phyloP scores from a whole-genome alignment of 2,113 vertebrate genomes.

The Xenopus laevis region DNA sequence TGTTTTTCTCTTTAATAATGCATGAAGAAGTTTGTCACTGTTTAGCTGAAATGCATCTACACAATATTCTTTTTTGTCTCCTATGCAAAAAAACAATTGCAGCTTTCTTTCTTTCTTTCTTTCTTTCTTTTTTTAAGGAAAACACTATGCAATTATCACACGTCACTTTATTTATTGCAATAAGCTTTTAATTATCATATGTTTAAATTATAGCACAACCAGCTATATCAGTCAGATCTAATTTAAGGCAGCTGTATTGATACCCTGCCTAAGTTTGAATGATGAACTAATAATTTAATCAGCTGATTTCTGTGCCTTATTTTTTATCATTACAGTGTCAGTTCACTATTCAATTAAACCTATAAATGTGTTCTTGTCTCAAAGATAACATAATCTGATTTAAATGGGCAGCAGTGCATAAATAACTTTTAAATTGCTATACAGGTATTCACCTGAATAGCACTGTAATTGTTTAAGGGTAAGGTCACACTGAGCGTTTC shows the following conservation, averaged over 20 bases:
- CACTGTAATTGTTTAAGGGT: too few species aligned
- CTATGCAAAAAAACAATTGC: too few species aligned
- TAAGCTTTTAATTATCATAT: background rate
- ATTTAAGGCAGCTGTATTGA: background rate
- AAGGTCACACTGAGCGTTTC: too few species aligned
- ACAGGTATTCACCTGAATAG: too few species aligned
- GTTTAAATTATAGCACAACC: background rate
- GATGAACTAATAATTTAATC: background rate
- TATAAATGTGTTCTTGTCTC: background rate
- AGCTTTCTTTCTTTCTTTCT: too few species aligned
- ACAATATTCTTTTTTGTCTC: too few species aligned
- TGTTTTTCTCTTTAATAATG: slow-evolving; percentile 15
- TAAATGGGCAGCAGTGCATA: background rate
- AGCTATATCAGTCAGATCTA: background rate
- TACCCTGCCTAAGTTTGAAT: background rate
- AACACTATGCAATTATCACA: too few species aligned
- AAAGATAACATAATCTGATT: background rate
- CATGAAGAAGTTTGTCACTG: background rate
- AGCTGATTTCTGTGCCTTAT: background rate
- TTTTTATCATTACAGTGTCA: background rate
- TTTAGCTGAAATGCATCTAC: background rate
- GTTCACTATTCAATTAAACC: background rate
- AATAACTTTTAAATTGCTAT: too few species aligned
- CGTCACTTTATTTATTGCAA: too few species aligned
- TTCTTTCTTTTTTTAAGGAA: too few species aligned